phyloP scores from a whole-genome alignment of 2,888 invertebrate genomes.

The Brachypalpus laphriformis region DNA sequence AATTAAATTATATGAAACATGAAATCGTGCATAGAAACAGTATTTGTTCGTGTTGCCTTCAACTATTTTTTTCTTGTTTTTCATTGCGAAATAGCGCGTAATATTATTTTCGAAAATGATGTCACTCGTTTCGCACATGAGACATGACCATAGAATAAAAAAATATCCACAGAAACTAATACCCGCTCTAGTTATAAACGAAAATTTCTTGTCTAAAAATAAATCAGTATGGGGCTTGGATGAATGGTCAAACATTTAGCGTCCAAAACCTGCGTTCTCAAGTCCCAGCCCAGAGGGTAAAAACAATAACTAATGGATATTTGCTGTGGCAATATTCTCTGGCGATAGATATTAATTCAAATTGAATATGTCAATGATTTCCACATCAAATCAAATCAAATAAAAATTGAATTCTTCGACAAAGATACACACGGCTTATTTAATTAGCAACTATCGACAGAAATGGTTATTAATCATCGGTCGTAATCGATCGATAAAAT shows the following conservation, averaged over 20 bases:
- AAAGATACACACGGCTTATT: neutral
- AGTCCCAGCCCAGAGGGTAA: neutral
- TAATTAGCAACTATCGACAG: slow-evolving; percentile 26
- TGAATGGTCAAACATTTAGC: neutral
- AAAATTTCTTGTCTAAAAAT: slow-evolving; percentile 31
- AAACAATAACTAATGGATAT: slow-evolving; percentile 12
- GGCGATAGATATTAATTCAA: neutral
- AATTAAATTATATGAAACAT: slow-evolving; percentile 33
- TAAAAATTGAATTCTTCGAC: neutral
- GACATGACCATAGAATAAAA: slow-evolving; percentile 17
- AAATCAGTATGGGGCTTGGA: neutral
- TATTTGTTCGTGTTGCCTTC: slow-evolving; percentile 1
- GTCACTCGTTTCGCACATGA: slow-evolving; percentile 27
- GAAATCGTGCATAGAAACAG: slow-evolving; percentile 41
- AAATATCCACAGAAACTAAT: slow-evolving; percentile 1
- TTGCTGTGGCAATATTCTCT: neutral
- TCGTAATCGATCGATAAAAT: neutral
- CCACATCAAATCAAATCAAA: slow-evolving; percentile 7
- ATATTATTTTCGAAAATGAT: slow-evolving; percentile 22
- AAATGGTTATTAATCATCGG: slow-evolving; percentile 40
- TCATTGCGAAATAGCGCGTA: slow-evolving; percentile 4
- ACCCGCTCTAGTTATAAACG: slow-evolving; percentile 43
- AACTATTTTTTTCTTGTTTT: neutral
- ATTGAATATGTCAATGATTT: slow-evolving; percentile 19
- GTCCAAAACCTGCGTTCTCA: neutral